Evolutionary conservation across 1,140 invertebrate species (phyloP), one percentile per base, ranked within the genome.

Genomic region (Parapsyche elsis): DNA sequence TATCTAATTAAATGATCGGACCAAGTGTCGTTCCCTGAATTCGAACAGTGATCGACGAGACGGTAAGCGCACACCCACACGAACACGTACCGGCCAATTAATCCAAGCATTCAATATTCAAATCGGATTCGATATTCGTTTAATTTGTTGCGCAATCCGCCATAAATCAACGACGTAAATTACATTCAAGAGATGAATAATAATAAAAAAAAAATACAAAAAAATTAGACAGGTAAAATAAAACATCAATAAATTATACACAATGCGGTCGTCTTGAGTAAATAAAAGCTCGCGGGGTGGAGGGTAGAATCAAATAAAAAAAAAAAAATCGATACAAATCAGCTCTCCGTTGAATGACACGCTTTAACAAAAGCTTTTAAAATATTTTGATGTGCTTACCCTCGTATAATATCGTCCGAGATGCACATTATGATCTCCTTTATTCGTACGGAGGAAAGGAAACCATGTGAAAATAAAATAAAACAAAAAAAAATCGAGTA

Each of bases 311-410:
- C 2, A 53, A 53, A 53, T 2, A 67, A n/a, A 23, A 21, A 10
- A 21, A 61, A 61, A 61, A 77, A 77, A 44, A 77, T 77, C 75
- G 26, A 77, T 61, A 44, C 45, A 75, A 75, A 75, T 38, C 10
- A 23, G 64, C 64, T 26, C 64, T 10, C 24, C 21, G 23, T 24
- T 38, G 53, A 77, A 67, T 45, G 75, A 79, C 77, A 61, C 78
- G 70, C 70, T 57, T 46, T 44, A 67, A 59, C 16, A 73, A 73
- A 71, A 74, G 46, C 71, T 73, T 45, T 59, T 79, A 79, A 80
- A 81, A 81, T 81, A 78, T 81, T 81, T 81, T 81, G 81, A 81
- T 81, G 71, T 81, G 76, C 80, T 74, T 74, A 74, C 76, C 80
- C 76, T 38, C 57, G 57, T 61, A 81, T 77, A 81, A 81, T 81